These are phyloP conservation scores for Caenorhabditis parvicauda DNA, from an alignment of 2,888 invertebrate genomes.

Conservation along the genomic window DNA sequence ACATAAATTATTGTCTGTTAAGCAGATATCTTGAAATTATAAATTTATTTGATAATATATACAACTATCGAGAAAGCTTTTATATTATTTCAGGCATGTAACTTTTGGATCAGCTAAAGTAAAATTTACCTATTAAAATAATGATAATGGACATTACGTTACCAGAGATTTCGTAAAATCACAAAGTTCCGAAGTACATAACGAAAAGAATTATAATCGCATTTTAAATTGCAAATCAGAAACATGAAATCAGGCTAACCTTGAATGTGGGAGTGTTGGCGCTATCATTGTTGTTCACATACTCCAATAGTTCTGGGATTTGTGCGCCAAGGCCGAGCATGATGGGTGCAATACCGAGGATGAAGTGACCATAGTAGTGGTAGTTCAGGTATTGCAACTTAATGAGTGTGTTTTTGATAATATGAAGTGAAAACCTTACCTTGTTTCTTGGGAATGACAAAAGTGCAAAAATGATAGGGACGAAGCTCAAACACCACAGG, in stretches of 20 bases:
- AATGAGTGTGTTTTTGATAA: constrained; percentile 2
- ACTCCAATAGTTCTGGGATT: constrained; percentile 55
- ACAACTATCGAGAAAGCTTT: too few relatives aligned
- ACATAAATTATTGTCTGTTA: too few relatives aligned
- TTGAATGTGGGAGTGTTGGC: constrained; percentile 58
- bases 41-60: too few relatives aligned
- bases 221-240: too few relatives aligned
- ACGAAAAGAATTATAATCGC: too few relatives aligned
- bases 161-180: too few relatives aligned
- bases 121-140: not conserved
- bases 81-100: too few relatives aligned
- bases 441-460: constrained; percentile 52
- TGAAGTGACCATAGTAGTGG: constrained; percentile 55
- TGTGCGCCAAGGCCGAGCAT: constrained; percentile 54
- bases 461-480: constrained; percentile 48
- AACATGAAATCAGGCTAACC: too few relatives aligned
- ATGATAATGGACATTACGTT: too few relatives aligned
- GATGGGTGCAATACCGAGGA: constrained; percentile 50
- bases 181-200: too few relatives aligned
- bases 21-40: too few relatives aligned
- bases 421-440: constrained; percentile 17
- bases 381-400: constrained; percentile 48
- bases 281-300: constrained; percentile 46
- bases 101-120: not conserved
- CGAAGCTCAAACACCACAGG: constrained; percentile 56